Evolutionary conservation across 2,797 vertebrate genomes (phyloP), one percentile per base, ranked within the genome.

Genomic region (Eleutherodactylus coqui): DNA sequence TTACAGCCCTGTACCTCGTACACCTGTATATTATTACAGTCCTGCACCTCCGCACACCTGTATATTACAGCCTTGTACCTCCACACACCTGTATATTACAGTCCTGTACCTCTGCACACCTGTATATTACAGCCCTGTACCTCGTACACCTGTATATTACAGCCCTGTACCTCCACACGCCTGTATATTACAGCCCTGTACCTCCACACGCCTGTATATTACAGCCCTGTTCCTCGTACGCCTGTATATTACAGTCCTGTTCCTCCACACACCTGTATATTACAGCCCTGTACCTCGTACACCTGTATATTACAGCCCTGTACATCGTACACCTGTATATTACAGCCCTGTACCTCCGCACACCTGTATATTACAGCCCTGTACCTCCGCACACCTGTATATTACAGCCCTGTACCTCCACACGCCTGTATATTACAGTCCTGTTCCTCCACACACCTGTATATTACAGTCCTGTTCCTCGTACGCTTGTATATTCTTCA

Each of bases 331-430:
- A 14, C 72, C 70, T 27, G 17, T 41, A 41, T 41, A 41, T 24
- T 51, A 51, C 10, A 14, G 1, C 14, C 58, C 58, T 29, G 58
- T 69, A 62, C n/a, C n/a, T n/a, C n/a, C n/a, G n/a, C 4, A 47
- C n/a, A 47, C 70, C 70, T 75, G 70, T 75, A 75, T 75, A 75
- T 27, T 75, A 75, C 70, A 27, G 1, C 27, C 36, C 51, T 55
- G 10, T 36, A 4, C n/a, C n/a, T n/a, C n/a, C n/a, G n/a, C 5
- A 19, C 43, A 29, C 70, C 41, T 75, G 41, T 75, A 75, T 75
- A 75, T 45, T 75, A 75, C 70, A n/a, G n/a, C n/a, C n/a, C n/a
- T n/a, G n/a, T n/a, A n/a, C 2, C 9, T 34, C 32, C 64, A 10
- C 9, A 38, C n/a, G 27, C 41, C 70, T 73, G 41, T 73, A 73